Evolutionary conservation across 2,797 vertebrate species (phyloP), one percentile per base, ranked within the genome.

Genomic region (Coranthus polyacanthus): DNA sequence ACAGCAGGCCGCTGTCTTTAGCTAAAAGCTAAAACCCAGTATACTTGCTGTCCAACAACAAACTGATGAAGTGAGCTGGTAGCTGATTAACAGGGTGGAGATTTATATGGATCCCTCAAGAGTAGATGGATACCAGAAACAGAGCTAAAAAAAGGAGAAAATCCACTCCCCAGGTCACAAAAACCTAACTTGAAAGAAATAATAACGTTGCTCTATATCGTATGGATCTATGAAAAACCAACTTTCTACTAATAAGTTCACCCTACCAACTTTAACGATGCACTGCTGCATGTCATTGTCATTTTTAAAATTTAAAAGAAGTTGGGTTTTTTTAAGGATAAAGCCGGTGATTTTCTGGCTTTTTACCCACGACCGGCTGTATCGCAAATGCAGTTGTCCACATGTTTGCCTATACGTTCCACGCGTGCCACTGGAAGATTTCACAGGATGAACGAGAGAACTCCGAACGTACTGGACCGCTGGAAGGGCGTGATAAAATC

Each of bases 141-240:
- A 42, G 21, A 29, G 26, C 38, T 55, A 41, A 3, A 22, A 3
- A 22, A 42, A 55, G 22, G 24, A 29, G 38, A n/a, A 55, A 55
- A 42, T 8, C 12, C 55, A 43, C 20, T 34, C 24, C 24, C 55
- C 29, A 41, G 53, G 53, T 55, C 38, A 42, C 37, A 15, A 24
- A 55, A 55, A 55, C 38, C 21, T 22, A 55, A 55, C 53, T 29
- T 55, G 38, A 55, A 55, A 55, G 38, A n/a, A 55, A 55, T 55
- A 21, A 24, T 42, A 42, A 55, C 26, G 39, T 17, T 21, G 17
- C 18, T 42, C 41, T 16, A 45, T 58, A 58, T 45, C 55, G 21
- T 24, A 34, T 12, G 41, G 24, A 36, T 36, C 26, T 45, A 58
- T 20, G 55, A 44, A 22, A n/a, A n/a, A 36, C 12, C 24, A 21